Conservation (phyloP, 1,140 invertebrate species). For the Himalopsyche phryganea region DNA sequence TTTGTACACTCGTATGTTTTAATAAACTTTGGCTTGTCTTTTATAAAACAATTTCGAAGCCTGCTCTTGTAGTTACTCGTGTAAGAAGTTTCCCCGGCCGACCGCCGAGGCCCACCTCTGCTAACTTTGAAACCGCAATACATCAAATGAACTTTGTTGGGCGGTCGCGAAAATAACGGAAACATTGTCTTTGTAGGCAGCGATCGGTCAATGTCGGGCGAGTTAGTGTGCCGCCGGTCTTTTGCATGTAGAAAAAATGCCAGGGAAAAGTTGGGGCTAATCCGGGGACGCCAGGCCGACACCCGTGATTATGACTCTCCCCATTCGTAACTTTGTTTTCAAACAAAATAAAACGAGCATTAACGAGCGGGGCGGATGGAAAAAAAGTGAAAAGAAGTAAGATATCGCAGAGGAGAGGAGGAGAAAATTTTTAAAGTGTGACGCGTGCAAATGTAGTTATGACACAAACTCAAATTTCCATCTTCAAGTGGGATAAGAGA, state of each 20-base stretch:
- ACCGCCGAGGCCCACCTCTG: not conserved
- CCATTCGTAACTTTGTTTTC: constrained; percentile 14
- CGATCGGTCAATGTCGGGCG: constrained; percentile 21
- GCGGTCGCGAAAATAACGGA: not conserved
- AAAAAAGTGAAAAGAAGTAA: constrained; percentile 17
- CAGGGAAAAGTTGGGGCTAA: constrained; percentile 13
- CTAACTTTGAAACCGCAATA: not conserved
- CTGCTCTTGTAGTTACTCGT: too few species aligned
- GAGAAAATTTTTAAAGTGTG: not conserved
- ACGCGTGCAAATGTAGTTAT: not conserved
- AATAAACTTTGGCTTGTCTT: too few species aligned
- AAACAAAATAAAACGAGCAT: constrained; percentile 27
- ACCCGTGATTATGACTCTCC: constrained; percentile 15
- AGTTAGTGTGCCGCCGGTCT: not conserved
- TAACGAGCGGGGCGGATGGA: constrained; percentile 17
- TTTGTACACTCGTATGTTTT: too few species aligned
- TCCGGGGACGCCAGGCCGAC: not conserved
- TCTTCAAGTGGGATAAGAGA: too few species aligned
- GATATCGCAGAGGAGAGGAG: not conserved
- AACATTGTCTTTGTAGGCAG: not conserved
- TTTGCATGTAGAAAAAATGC: constrained; percentile 3
- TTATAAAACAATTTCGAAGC: too few species aligned
- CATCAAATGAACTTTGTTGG: constrained; percentile 1
- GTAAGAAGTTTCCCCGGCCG: too few species aligned
- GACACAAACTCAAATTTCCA: too few species aligned